These are phyloP conservation scores for Sesia apiformis DNA, from an alignment of 2,888 invertebrate genomes.

Conservation along the genomic window DNA sequence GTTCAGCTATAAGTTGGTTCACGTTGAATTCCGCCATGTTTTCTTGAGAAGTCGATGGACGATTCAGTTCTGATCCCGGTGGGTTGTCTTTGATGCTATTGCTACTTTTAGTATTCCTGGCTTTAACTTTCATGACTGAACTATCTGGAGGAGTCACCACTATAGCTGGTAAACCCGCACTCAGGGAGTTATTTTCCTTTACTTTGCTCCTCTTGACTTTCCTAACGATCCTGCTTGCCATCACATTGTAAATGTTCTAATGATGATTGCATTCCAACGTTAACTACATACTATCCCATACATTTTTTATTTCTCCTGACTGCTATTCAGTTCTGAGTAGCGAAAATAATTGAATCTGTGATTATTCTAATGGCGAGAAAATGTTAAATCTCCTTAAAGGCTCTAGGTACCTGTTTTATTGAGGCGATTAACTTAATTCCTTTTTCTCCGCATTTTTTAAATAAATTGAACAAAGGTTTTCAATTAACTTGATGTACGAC, in stretches of 20 bases:
- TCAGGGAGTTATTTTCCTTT: slow-evolving; percentile 30
- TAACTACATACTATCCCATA: slow-evolving; percentile 15
- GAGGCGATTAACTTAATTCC: slow-evolving; percentile 22
- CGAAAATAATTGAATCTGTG: slow-evolving; percentile 6
- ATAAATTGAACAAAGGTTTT: neutral
- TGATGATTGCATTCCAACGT: slow-evolving; percentile 38
- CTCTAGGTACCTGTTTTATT: slow-evolving; percentile 17
- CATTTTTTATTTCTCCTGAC: slow-evolving; percentile 14
- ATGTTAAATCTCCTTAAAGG: neutral
- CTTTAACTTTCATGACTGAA: slow-evolving; percentile 54
- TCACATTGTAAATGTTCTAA: slow-evolving; percentile 70
- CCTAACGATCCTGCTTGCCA: slow-evolving; percentile 81
- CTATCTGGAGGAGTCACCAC: slow-evolving; percentile 48
- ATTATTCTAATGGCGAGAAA: slow-evolving; percentile 1
- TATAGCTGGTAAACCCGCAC: slow-evolving; percentile 42
- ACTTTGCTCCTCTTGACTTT: slow-evolving; percentile 80
- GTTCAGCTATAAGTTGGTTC: slow-evolving; percentile 57
- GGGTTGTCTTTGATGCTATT: slow-evolving; percentile 13
- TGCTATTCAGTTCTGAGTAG: neutral
- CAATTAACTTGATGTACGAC: neutral
- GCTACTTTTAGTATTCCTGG: slow-evolving; percentile 19
- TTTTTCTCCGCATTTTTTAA: neutral
- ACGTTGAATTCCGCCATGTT: slow-evolving; percentile 57
- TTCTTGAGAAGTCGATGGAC: slow-evolving; percentile 16
- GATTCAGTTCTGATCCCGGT: slow-evolving; percentile 5